A percentile compares a stretch with the other conserved stretches of the same genome.
phyloP scores from a whole-genome alignment of 2,888 invertebrate species.

The Netelia fuscicornis region DNA sequence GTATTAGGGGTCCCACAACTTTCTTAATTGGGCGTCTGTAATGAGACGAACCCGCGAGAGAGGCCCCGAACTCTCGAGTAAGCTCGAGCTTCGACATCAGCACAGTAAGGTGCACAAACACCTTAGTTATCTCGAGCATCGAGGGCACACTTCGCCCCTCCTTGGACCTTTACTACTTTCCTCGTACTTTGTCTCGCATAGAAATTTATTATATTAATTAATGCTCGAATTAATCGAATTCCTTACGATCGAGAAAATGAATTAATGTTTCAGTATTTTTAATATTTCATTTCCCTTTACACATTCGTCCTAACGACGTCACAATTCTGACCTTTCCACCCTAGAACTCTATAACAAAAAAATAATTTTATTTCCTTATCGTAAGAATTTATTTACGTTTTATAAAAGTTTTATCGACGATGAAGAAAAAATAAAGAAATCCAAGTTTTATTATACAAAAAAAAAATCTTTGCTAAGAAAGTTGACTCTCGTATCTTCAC shows the following conservation, averaged over 20 bases:
- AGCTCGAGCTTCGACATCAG: constrained; percentile 57
- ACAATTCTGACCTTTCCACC: too few relatives aligned
- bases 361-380: too few relatives aligned
- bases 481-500: neutral
- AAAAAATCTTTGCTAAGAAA: neutral
- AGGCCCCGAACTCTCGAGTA: neutral
- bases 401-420: too few relatives aligned
- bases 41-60: constrained; percentile 62
- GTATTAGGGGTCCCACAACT: constrained; percentile 64
- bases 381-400: too few relatives aligned
- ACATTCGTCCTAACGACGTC: too few relatives aligned
- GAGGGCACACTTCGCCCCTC: constrained; percentile 6
- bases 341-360: too few relatives aligned
- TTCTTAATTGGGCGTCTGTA: constrained; percentile 72
- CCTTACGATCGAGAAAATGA: too few relatives aligned
- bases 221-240: too few relatives aligned
- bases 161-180: constrained; percentile 22
- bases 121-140: constrained; percentile 50
- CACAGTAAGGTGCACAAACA: constrained; percentile 40
- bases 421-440: too few relatives aligned
- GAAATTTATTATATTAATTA: constrained; percentile 12
- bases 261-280: too few relatives aligned
- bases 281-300: too few relatives aligned
- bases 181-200: constrained; percentile 12
- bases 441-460: too few relatives aligned